Percentiles rank a stretch among this genome's conserved stretches.
These are phyloP conservation scores for Pherbina coryleti DNA, from an alignment of 2,888 invertebrate species.

Conservation along the genomic window DNA sequence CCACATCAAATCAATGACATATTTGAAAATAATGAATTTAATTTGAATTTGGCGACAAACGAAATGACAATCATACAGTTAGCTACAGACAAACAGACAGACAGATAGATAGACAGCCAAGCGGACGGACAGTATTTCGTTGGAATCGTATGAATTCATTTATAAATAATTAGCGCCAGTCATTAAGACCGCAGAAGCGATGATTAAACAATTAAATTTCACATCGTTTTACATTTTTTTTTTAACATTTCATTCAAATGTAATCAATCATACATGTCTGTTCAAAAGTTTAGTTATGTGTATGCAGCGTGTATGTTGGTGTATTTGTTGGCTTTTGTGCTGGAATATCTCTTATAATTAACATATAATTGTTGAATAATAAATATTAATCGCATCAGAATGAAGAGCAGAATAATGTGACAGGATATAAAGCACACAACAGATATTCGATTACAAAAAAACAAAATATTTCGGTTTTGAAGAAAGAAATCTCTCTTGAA, in stretches of 20 bases:
- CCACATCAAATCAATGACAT: slow-evolving; percentile 11
- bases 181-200: neutral
- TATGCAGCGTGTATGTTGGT: neutral
- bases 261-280: neutral
- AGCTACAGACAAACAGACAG: neutral
- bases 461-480: neutral
- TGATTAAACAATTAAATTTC: slow-evolving; percentile 12
- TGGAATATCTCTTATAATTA: too few relatives aligned
- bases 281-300: too few relatives aligned
- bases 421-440: neutral
- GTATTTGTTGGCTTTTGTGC: too few relatives aligned
- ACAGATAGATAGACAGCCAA: neutral
- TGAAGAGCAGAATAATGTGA: neutral
- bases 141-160: neutral
- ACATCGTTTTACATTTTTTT: slow-evolving; percentile 3
- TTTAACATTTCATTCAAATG: neutral
- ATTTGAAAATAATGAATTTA: slow-evolving; percentile 10
- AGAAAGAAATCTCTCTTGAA: neutral
- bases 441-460: neutral
- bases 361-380: too few relatives aligned
- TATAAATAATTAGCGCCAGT: neutral
- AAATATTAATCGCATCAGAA: neutral
- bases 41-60: neutral
- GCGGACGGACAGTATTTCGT: too few relatives aligned
- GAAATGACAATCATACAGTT: neutral